These are phyloP conservation scores for Phalera bucephala DNA, from an alignment of 2,888 invertebrate genomes.

Conservation along the genomic window DNA sequence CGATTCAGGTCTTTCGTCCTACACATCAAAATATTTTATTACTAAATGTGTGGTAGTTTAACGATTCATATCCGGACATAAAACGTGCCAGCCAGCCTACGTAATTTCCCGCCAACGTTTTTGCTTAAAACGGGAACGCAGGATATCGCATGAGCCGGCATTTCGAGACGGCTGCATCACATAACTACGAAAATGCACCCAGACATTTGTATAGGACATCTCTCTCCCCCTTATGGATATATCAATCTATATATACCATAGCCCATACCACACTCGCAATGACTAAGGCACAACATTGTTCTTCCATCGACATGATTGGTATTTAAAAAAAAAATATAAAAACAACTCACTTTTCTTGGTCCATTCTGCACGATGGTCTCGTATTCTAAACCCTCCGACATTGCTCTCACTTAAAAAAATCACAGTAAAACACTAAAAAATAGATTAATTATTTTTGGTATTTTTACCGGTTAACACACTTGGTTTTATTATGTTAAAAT, in stretches of 20 bases:
- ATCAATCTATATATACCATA: constrained; percentile 28
- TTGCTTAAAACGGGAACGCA: constrained; percentile 43
- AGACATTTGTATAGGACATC: constrained; percentile 70
- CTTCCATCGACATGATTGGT: constrained; percentile 14
- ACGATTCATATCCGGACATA: constrained; percentile 26
- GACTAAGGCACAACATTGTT: constrained; percentile 32
- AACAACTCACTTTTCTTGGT: constrained; percentile 83
- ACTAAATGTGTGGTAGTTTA: constrained; percentile 12
- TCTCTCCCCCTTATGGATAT: constrained; percentile 41
- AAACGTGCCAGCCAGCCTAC: constrained; percentile 24
- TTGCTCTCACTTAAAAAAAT: constrained; percentile 60
- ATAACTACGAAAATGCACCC: constrained; percentile 65
- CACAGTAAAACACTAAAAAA: constrained; percentile 60
- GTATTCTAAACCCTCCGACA: constrained; percentile 86
- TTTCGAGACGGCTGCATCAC: constrained; percentile 49
- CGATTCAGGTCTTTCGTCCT: constrained; percentile 13
- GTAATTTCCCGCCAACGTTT: constrained; percentile 44
- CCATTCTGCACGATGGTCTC: constrained; percentile 85
- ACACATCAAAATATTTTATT: constrained; percentile 22
- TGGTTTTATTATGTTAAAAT: constrained; percentile 21
- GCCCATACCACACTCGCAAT: constrained; percentile 18
- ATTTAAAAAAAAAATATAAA: constrained; percentile 23
- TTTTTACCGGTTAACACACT: constrained; percentile 48
- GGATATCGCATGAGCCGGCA: constrained; percentile 59
- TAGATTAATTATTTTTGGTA: constrained; percentile 47